Evolutionary conservation across 2,888 invertebrate species (phyloP).

Genomic region (Helobdella robusta): DNA sequence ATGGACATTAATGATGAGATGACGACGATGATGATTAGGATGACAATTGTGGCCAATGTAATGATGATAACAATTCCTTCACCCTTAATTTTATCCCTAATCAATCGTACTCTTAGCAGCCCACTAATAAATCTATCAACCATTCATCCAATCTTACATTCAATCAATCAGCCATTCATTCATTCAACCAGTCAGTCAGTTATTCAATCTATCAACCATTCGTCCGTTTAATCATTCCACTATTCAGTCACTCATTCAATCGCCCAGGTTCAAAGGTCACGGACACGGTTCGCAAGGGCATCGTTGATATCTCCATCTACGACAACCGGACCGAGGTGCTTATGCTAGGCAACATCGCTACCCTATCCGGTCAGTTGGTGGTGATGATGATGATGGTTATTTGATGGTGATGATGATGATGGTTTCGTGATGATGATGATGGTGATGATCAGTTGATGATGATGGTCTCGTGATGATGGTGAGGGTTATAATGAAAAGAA

Average conservation of each 20-base stretch:
- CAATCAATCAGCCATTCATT: no score
- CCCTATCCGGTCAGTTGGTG: conserved; percentile 51
- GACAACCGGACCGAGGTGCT: conserved; percentile 63
- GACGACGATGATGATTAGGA: no score
- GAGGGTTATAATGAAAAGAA: no score
- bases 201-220: neutral
- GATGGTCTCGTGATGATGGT: neutral
- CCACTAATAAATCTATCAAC: no score
- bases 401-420: neutral
- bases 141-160: no score
- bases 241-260: neutral
- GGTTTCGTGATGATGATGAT: neutral
- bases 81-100: no score
- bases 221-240: neutral
- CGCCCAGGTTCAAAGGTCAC: conserved; percentile 61
- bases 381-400: conserved; percentile 1
- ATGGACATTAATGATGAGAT: no score
- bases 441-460: neutral
- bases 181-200: no score
- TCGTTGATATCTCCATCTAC: conserved; percentile 76
- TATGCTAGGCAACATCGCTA: conserved; percentile 52
- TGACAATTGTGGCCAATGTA: no score
- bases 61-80: no score
- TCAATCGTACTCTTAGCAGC: no score
- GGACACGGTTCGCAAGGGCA: conserved; percentile 95